Evolutionary conservation across 2,888 invertebrate genomes (phyloP), one percentile per base, ranked within the genome.

Genomic region (Oegoconia quadripuncta): DNA sequence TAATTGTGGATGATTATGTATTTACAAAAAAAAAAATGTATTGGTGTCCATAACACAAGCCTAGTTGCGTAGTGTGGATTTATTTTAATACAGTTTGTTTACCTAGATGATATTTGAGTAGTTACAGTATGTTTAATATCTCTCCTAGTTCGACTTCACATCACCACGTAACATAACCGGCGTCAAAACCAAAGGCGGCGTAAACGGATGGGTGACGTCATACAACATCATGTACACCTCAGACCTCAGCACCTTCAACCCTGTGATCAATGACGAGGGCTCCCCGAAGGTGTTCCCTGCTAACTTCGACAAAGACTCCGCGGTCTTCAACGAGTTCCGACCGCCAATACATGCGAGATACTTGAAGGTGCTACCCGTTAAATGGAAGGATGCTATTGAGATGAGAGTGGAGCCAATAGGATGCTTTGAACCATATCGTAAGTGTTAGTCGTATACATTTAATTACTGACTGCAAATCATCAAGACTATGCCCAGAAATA

Each of bases 131-230:
- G 18, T 18, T 18, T 18, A 7, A 9, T 25, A 27, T 9, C 16
- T 31, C 41, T 62, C 74, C 7, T 73, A 92, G 91, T 92, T 95
- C 66, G 93, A 96, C 75, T 95, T 96, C 71, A 76, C 92, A 32
- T 92, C 91, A 13, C 91, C 92, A 0, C 90, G 94, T 31, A 93
- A 93, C 59, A 74, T 97, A 25, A 95, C 95, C 0, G 96, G 95
- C 17, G 73, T 97, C 29, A 89, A 90, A 34, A 95, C 93, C 0
- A 92, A 93, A 67, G 93, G 93, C 9, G 92, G 93, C 0, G 78
- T 89, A 0, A 82, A 89, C 28, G 92, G 92, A 12, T 96, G 94
- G 93, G 94, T 96, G 1, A 91, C 91, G 1, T 87, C 91, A 0
- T 96, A 92, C 78, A 90, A 90, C 55, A 84, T 96, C 1, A 76